phyloP scores from a whole-genome alignment of 23 tunicate species.

The Corella eumyota region DNA sequence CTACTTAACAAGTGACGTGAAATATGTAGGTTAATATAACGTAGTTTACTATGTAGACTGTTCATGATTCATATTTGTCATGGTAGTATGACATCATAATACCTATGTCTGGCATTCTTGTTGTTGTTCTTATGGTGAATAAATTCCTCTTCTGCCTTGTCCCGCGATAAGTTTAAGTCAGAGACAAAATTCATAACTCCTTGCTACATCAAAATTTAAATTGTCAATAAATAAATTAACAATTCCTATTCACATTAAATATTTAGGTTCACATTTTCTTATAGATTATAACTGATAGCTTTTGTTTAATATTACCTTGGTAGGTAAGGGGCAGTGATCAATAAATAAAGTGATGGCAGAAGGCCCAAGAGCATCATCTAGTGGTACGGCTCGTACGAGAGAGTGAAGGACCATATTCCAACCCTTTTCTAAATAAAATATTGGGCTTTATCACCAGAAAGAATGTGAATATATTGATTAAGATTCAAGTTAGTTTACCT shows the following conservation, averaged over 20 bases:
- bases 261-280: too few species aligned
- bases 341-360: conserved; percentile 88
- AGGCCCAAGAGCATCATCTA: conserved; percentile 70
- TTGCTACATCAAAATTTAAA: conserved; percentile 11
- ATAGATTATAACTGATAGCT: too few species aligned
- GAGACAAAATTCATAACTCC: conserved; percentile 48
- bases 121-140: conserved; percentile 1
- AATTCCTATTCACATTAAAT: too few species aligned
- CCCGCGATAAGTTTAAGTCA: conserved; percentile 34
- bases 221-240: too few species aligned
- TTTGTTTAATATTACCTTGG: conserved; percentile 47
- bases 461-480: neutral
- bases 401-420: conserved; percentile 85
- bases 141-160: conserved; percentile 24
- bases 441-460: neutral
- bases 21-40: too few species aligned
- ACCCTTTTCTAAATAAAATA: conserved; percentile 37
- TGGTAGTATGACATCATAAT: too few species aligned
- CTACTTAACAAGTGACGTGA: too few species aligned
- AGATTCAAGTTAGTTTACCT: conserved; percentile 17
- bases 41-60: too few species aligned
- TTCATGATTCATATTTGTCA: too few species aligned
- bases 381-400: conserved; percentile 62
- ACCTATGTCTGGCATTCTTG: conserved; percentile 44
- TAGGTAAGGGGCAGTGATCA: conserved; percentile 86